Percentiles rank a stretch among this genome's conserved stretches.
Evolutionary conservation across 2,113 vertebrate species (phyloP).

Genomic region (Nesogale talazaci): DNA sequence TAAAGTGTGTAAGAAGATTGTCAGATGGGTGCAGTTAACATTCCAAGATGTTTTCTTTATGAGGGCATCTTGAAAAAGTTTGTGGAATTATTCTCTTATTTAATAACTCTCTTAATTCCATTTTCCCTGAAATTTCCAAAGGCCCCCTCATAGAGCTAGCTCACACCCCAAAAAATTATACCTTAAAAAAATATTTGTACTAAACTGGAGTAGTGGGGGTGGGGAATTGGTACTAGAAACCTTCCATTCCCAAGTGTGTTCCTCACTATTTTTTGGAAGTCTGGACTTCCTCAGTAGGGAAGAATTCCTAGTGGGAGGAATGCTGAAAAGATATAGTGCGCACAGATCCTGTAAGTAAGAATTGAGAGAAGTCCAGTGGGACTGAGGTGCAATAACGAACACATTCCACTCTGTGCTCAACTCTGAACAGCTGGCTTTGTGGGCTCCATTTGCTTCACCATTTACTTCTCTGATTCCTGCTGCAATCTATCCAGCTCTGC

Average conservation of each 20-base stretch:
- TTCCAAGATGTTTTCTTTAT: not conserved
- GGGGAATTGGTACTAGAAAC: not conserved
- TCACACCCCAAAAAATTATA: not conserved
- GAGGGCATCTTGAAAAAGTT: no score
- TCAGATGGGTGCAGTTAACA: not conserved
- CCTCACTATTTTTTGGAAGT: not conserved
- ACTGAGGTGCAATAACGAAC: not conserved
- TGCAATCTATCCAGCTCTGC: not conserved
- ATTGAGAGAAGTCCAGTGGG: not conserved
- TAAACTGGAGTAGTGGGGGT: not conserved
- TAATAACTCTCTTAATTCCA: no score
- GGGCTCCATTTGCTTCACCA: not conserved
- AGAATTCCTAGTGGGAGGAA: not conserved
- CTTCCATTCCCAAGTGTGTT: not conserved
- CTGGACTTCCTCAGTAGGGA: conserved; percentile 24
- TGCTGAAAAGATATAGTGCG: not conserved
- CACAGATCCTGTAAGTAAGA: not conserved
- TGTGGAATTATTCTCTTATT: no score
- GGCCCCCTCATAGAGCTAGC: not conserved
- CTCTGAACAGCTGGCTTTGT: not conserved
- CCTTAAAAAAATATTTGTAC: not conserved
- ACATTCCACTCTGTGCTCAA: not conserved
- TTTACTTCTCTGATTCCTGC: not conserved
- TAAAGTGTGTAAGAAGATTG: not conserved
- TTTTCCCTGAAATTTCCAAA: no score